phyloP scores from a whole-genome alignment of 2,797 vertebrate species.

The Acridotheres tristis region DNA sequence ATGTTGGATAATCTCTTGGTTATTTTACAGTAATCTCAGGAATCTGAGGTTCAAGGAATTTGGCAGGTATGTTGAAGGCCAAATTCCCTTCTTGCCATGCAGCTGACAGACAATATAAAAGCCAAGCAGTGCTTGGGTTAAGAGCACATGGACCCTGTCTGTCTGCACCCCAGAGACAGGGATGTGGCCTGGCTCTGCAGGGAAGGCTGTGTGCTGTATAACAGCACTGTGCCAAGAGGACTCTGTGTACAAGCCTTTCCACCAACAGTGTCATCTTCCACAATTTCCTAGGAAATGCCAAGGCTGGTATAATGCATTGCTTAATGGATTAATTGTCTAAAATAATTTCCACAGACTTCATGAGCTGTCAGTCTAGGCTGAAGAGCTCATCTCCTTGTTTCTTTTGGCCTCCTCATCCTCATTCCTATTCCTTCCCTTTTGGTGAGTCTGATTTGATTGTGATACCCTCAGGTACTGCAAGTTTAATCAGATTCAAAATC shows the following conservation, averaged over 20 bases:
- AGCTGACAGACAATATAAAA: neutral
- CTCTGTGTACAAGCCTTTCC: neutral
- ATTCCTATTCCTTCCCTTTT: neutral
- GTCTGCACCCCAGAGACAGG: neutral
- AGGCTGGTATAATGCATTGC: neutral
- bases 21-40: neutral
- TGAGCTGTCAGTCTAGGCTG: neutral
- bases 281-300: neutral
- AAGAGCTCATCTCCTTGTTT: neutral
- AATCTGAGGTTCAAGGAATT: neutral
- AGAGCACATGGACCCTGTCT: neutral
- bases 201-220: no score
- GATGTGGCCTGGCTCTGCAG: no score
- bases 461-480: neutral
- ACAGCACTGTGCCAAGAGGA: neutral
- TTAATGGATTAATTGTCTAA: neutral
- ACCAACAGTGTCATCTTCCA: no score
- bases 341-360: neutral
- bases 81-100: neutral
- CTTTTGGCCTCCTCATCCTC: neutral
- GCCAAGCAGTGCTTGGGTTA: neutral
- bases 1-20: neutral
- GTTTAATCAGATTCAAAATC: neutral
- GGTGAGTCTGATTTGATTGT: neutral
- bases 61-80: neutral